Evolutionary conservation across 2,888 invertebrate species (phyloP), one percentile per base, ranked within the genome.

Genomic region (Erebia ligea): DNA sequence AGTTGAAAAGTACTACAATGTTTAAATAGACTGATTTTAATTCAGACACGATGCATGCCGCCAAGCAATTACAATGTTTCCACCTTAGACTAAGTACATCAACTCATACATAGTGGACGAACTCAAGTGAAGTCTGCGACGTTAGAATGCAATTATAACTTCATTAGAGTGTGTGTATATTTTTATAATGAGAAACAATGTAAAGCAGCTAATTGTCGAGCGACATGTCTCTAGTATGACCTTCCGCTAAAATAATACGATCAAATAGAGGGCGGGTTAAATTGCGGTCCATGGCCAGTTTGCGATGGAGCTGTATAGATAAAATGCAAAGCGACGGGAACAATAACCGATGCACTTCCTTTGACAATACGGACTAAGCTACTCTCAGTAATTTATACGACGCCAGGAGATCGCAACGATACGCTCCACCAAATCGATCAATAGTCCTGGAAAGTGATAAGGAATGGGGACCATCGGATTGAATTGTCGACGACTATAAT

Each of bases 291-390:
- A 81, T 80, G 79, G 81, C 80, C 79, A 78, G 76, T 81, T 81
- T 76, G 81, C 82, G 88, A 90, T 90, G 78, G 81, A 81, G 78
- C 83, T 81, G 82, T 75, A 73, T 75, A 83, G 90, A 90, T 90
- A 90, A 88, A 83, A 84, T 81, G 80, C 81, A 84, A 87, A 86
- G 83, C 88, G 79, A 87, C 83, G 83, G 83, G 86, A 90, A 92
- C 91, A 91, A 92, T 92, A 91, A 91, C 88, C 86, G 90, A 91
- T 90, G 90, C 89, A 89, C 89, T 89, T 89, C 89, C 90, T 90
- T 88, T 88, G 90, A 90, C 91, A 92, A 90, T 88, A 79, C 77
- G 81, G 79, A 75, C 76, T 73, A 70, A 68, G 68, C 67, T 79
- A 73, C 76, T 78, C 77, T 77, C 79, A 79, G 79, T 81, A 81